These are phyloP conservation scores for Coregonus ussuriensis DNA, from an alignment of 2,797 vertebrate genomes.

Conservation along the genomic window DNA sequence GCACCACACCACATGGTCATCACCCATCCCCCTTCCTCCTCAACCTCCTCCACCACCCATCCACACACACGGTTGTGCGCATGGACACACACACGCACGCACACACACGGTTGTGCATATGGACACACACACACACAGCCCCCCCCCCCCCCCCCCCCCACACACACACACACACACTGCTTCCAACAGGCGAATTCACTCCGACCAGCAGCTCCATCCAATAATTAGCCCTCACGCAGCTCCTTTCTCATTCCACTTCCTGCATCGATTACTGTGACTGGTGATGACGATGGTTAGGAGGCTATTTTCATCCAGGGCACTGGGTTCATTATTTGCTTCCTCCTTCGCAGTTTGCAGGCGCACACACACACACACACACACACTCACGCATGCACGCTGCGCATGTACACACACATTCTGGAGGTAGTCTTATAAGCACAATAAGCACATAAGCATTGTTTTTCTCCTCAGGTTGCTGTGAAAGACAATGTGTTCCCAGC, in stretches of 20 bases:
- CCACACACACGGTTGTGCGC: no score
- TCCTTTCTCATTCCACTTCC: slow-evolving; percentile 66
- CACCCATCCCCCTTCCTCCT: slow-evolving; percentile 41
- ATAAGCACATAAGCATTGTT: not conserved
- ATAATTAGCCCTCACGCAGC: slow-evolving; percentile 62
- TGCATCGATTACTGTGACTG: slow-evolving; percentile 71
- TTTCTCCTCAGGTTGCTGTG: no score
- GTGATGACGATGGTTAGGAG: slow-evolving; percentile 62
- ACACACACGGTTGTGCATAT: not conserved
- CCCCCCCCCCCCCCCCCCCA: no score
- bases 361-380: slow-evolving; percentile 8
- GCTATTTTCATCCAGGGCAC: slow-evolving; percentile 74
- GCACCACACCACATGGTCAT: slow-evolving; percentile 57
- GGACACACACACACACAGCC: slow-evolving; percentile 1
- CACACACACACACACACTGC: not conserved
- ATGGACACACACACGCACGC: slow-evolving; percentile 6
- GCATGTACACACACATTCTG: not conserved
- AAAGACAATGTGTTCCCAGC: no score
- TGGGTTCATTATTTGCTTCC: slow-evolving; percentile 62
- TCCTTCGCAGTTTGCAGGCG: slow-evolving; percentile 45
- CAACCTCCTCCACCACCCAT: slow-evolving; percentile 13
- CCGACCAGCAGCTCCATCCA: slow-evolving; percentile 56
- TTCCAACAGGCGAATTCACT: slow-evolving; percentile 25
- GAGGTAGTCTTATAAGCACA: not conserved
- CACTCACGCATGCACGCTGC: no score